phyloP scores from a whole-genome alignment of 2,888 invertebrate genomes.

The Drosophila ustulata region DNA sequence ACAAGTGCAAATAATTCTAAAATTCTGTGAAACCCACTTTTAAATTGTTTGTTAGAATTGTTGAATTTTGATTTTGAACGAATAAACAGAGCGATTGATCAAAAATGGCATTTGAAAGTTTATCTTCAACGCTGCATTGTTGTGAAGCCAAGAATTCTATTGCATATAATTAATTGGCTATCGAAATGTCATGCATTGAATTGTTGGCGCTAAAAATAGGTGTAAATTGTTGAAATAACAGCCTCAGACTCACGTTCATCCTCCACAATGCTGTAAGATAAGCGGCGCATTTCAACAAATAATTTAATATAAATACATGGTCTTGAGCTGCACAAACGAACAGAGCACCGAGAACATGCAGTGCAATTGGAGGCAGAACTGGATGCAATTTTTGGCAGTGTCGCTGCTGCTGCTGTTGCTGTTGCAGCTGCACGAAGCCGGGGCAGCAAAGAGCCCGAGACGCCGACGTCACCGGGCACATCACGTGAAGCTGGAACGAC shows the following conservation, averaged over 20 bases:
- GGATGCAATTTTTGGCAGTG: not conserved
- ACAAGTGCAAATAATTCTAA: not conserved
- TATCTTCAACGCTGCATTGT: no score
- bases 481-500: constrained; percentile 19
- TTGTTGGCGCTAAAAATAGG: not conserved
- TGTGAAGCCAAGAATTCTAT: no score
- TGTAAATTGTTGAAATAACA: not conserved
- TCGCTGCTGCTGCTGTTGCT: constrained; percentile 16
- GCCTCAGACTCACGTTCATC: constrained; percentile 3
- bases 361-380: constrained; percentile 25
- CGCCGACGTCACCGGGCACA: constrained; percentile 8
- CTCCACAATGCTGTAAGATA: constrained; percentile 18
- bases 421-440: constrained; percentile 1
- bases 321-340: not conserved
- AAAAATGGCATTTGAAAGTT: no score
- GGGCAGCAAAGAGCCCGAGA: constrained; percentile 19
- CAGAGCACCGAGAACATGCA: constrained; percentile 33
- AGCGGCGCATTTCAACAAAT: constrained; percentile 3
- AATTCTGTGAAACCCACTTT: no score
- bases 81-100: no score
- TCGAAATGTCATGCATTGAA: no score
- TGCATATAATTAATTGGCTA: no score
- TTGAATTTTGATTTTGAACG: no score
- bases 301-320: constrained; percentile 34
- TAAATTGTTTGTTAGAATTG: no score